A percentile compares a stretch with the other conserved stretches of the same genome.
These are phyloP conservation scores for Cryptus viduatorius DNA, from an alignment of 2,888 invertebrate genomes.

Conservation along the genomic window DNA sequence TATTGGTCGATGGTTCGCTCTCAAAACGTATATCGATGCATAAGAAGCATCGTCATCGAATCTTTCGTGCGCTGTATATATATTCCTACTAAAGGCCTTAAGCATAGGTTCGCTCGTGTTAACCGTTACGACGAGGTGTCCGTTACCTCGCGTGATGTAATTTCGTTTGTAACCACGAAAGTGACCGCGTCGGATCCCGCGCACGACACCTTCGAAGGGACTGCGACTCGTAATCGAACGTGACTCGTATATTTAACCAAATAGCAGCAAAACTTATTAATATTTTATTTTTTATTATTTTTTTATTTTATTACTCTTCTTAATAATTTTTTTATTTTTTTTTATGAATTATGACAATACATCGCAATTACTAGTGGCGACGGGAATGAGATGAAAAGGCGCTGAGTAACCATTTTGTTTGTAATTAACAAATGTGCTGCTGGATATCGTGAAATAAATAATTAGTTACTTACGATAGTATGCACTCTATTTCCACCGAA, in stretches of 20 bases:
- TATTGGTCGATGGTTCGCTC: conserved; percentile 53
- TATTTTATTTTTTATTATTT: too few species aligned
- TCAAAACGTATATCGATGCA: conserved; percentile 19
- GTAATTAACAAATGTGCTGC: too few species aligned
- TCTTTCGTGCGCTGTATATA: conserved; percentile 1
- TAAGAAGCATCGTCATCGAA: conserved; percentile 51
- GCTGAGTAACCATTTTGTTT: too few species aligned
- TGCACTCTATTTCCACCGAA: too few species aligned
- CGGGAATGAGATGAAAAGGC: too few species aligned
- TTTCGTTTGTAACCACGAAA: conserved; percentile 62
- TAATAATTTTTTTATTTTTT: too few species aligned
- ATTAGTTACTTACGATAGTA: too few species aligned
- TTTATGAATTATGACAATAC: too few species aligned
- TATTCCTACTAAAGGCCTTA: background rate
- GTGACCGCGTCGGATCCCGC: conserved; percentile 48
- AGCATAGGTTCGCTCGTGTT: conserved; percentile 34
- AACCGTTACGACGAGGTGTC: conserved; percentile 62
- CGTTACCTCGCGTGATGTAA: conserved; percentile 65
- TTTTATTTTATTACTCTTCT: too few species aligned
- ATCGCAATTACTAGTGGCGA: too few species aligned
- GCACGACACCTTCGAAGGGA: conserved; percentile 49
- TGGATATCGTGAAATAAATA: too few species aligned
- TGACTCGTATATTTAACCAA: background rate
- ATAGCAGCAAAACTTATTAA: too few species aligned
- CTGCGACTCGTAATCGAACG: background rate